A percentile compares a stretch with the other conserved stretches of the same genome.
Evolutionary conservation across 2,888 invertebrate genomes (phyloP).

Genomic region (Drosophila aldrichi): DNA sequence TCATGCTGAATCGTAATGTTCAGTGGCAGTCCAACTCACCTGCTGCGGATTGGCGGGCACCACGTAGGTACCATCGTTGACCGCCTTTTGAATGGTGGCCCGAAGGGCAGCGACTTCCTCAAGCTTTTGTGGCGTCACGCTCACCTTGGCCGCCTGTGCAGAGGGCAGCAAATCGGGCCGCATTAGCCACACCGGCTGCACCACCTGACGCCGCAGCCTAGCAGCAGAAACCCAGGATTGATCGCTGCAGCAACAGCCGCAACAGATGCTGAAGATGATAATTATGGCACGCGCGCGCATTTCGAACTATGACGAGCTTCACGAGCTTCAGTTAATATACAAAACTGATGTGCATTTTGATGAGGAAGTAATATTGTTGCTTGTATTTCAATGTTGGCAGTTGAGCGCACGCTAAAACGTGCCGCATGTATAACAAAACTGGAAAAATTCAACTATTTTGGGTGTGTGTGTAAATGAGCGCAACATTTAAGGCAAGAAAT

Average conservation of each 20-base stretch:
- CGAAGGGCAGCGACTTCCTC: conserved; percentile 69
- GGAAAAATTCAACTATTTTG: not conserved
- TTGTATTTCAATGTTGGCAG: conserved; percentile 35
- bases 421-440: conserved; percentile 15
- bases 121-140: conserved; percentile 62
- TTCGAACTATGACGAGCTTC: not conserved
- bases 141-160: conserved; percentile 45
- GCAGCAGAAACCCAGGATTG: not conserved
- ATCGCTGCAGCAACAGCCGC: not conserved
- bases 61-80: conserved; percentile 66
- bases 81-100: conserved; percentile 67
- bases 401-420: conserved; percentile 31
- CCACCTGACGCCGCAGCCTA: conserved; percentile 60
- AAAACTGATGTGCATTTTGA: not conserved
- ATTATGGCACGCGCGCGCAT: conserved; percentile 19
- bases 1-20: not conserved
- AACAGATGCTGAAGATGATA: not conserved
- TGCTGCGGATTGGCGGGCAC: conserved; percentile 60
- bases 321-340: not conserved
- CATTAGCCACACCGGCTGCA: conserved; percentile 72
- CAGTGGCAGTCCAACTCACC: conserved; percentile 46
- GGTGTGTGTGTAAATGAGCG: not conserved
- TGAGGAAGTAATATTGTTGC: conserved; percentile 24
- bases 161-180: conserved; percentile 26
- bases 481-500: not conserved